Evolutionary conservation across 2,888 invertebrate genomes (phyloP).

Genomic region (Drosophila atripex): DNA sequence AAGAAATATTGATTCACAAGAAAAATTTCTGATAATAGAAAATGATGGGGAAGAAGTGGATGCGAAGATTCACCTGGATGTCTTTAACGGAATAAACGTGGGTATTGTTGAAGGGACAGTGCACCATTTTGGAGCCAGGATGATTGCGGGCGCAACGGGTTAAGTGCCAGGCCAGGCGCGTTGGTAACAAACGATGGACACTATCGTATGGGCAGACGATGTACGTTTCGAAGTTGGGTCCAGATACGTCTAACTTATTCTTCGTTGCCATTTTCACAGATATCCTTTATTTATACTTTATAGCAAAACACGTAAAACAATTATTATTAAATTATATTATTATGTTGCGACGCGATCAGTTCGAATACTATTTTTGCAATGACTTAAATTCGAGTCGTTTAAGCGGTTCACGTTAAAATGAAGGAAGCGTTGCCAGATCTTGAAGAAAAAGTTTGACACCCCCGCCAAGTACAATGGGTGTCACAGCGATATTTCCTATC

Average conservation of each 20-base stretch:
- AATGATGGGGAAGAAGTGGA: too few species aligned
- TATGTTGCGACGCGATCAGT: background rate
- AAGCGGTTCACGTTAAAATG: background rate
- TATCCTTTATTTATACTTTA: too few species aligned
- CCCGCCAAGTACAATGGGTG: background rate
- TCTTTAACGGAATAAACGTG: slow-evolving; percentile 85
- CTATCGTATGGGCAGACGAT: slow-evolving; percentile 86
- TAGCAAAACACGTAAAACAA: too few species aligned
- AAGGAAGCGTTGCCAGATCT: background rate
- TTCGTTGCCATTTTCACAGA: too few species aligned
- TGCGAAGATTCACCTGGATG: slow-evolving; percentile 47
- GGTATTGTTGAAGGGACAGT: slow-evolving; percentile 86
- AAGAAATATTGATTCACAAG: background rate
- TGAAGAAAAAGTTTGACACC: background rate
- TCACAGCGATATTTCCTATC: background rate
- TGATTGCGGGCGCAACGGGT: slow-evolving; percentile 86
- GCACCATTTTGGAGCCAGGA: slow-evolving; percentile 80
- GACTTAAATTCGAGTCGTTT: background rate
- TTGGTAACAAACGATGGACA: slow-evolving; percentile 85
- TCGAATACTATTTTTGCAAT: background rate
- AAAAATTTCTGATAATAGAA: too few species aligned
- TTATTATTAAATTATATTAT: background rate
- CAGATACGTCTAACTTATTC: background rate
- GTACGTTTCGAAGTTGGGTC: background rate
- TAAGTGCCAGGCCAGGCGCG: slow-evolving; percentile 85